phyloP scores from a whole-genome alignment of 2,113 vertebrate genomes.

The Brachyhypopomus occidentalis region DNA sequence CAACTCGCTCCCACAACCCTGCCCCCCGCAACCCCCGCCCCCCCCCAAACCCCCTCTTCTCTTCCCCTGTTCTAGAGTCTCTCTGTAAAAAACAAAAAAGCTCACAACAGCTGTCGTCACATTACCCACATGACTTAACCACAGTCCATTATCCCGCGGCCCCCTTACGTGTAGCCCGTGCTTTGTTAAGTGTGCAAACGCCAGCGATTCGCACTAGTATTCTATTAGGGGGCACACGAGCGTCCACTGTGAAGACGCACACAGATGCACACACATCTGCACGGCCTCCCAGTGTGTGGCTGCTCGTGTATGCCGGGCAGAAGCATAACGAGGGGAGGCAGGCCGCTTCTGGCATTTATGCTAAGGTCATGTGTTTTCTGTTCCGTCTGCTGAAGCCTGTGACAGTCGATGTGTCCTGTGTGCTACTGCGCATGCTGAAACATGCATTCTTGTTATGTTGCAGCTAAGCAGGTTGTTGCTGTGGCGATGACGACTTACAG shows the following conservation, averaged over 20 bases:
- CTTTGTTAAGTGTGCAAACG: conserved; percentile 8
- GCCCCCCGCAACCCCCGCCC: not conserved
- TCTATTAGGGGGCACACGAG: not conserved
- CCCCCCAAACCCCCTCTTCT: not conserved
- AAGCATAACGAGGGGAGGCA: conserved; percentile 4
- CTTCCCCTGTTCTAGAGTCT: not conserved
- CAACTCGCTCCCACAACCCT: not conserved
- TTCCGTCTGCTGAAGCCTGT: conserved; percentile 11
- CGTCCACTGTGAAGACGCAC: not conserved
- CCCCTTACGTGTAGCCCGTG: not conserved
- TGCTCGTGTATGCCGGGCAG: conserved; percentile 16
- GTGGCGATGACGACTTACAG: conserved; percentile 1
- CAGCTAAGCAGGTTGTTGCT: not conserved
- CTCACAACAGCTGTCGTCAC: not conserved
- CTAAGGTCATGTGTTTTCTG: conserved; percentile 44
- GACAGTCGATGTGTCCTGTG: conserved; percentile 21
- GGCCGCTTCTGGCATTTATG: conserved; percentile 38
- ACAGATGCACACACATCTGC: not conserved
- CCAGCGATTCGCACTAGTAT: not conserved
- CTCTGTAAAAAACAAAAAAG: not conserved
- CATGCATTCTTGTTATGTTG: conserved; percentile 5
- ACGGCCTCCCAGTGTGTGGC: not conserved
- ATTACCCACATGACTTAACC: not conserved
- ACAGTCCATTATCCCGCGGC: not conserved
- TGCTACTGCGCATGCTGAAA: conserved; percentile 31